Conservation (phyloP, 2,888 invertebrate genomes). For the Axea sp. region DNA sequence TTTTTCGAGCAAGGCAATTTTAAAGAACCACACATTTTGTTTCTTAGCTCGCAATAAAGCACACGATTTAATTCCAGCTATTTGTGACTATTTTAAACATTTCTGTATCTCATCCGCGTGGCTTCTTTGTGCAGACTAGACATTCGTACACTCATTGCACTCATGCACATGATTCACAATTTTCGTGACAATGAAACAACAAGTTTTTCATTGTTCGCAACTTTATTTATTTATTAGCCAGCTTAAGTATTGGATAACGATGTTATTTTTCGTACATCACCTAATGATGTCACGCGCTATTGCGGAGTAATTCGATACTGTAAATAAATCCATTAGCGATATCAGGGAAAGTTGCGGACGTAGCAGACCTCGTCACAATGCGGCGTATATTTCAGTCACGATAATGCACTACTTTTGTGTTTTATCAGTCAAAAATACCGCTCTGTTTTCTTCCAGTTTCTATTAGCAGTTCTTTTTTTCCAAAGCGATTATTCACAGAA, state of each 20-base stretch:
- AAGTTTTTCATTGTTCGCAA: no score
- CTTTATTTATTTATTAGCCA: slow-evolving; percentile 1
- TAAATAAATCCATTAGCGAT: slow-evolving; percentile 37
- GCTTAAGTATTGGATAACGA: not conserved
- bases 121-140: slow-evolving; percentile 14
- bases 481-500: no score
- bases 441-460: no score
- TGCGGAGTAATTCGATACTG: slow-evolving; percentile 13
- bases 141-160: not conserved
- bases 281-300: not conserved
- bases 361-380: not conserved
- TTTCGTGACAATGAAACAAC: no score
- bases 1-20: no score
- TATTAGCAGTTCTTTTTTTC: no score
- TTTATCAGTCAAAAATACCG: no score
- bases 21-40: no score
- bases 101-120: slow-evolving; percentile 1
- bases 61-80: no score
- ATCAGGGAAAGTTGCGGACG: slow-evolving; percentile 1
- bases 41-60: not conserved
- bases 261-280: not conserved
- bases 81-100: slow-evolving; percentile 6
- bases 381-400: not conserved
- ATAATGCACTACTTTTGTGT: not conserved
- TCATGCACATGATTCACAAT: no score